These are phyloP conservation scores for Gambusia holbrooki DNA, from an alignment of 2,113 vertebrate species.

Conservation along the genomic window DNA sequence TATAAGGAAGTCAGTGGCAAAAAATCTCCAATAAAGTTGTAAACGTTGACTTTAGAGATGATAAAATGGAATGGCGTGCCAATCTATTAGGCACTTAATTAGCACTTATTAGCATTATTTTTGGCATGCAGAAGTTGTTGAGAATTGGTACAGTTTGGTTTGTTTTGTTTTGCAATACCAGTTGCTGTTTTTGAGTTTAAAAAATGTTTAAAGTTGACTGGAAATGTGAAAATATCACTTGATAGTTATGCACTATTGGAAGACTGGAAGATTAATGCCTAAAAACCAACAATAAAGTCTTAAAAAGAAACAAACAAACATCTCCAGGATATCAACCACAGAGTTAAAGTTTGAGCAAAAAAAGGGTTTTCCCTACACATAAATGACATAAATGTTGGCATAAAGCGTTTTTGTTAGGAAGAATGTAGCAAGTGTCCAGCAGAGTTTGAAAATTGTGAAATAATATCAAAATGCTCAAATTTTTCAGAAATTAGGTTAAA, in stretches of 20 bases:
- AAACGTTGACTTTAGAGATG: not conserved
- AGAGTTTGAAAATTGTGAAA: not conserved
- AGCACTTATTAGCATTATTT: constrained; percentile 3
- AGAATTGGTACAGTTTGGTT: too few species aligned
- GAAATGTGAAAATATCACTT: too few species aligned
- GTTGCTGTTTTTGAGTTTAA: too few species aligned
- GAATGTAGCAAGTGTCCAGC: too few species aligned
- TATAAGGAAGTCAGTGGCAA: not conserved
- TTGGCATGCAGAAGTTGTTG: not conserved
- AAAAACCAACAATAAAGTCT: too few species aligned
- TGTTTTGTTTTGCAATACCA: not conserved
- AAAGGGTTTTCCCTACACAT: not conserved
- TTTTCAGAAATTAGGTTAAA: too few species aligned
- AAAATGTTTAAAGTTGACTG: too few species aligned
- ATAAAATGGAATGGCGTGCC: not conserved
- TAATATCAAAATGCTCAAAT: too few species aligned
- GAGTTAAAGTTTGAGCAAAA: not conserved
- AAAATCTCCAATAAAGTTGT: not conserved
- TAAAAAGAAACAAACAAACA: not conserved
- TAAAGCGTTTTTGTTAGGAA: not conserved
- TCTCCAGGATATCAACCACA: not conserved
- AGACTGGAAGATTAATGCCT: too few species aligned
- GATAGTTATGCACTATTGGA: too few species aligned
- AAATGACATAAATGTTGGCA: too few species aligned
- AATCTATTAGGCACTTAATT: not conserved